Evolutionary conservation across 2,888 invertebrate genomes (phyloP), one percentile per base, ranked within the genome.

Genomic region (Deroplatys truncata): DNA sequence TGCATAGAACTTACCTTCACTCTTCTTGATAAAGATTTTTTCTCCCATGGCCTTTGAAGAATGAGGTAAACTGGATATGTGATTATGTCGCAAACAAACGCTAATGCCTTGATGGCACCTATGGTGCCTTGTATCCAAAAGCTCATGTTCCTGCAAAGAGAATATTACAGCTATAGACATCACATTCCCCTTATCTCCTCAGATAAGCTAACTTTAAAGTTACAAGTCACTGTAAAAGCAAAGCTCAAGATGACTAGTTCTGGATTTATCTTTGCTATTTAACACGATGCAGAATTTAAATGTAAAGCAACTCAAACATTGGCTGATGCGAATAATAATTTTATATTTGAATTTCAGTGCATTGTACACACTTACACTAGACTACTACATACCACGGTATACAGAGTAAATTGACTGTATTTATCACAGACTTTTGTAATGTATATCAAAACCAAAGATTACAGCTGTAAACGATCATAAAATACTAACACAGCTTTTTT

Each of bases 51-150:
- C 92, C 96, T 95, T 94, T 98, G 98, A 91, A 97, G 94, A 91
- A 98, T 94, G 92, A 98, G 96, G 94, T 98, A 98, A 49, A 98
- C 96, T 90, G 99, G 98, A 94, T 98, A 97, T 90, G 98, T 98
- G 92, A 99, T 94, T 92, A 98, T 95, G 93, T 99, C 98, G 94
- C 97, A 98, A 91, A 98, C 95, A 93, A 98, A 96, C 92, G 97
- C 96, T 92, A 98, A 94, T 88, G 97, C 96, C 93, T 96, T 97
- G 92, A 98, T 95, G 92, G 97, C 96, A 92, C 95, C 96, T 92
- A 98, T 94, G 92, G 97, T 96, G 93, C 96, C 95, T 93, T 96
- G 94, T 91, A 95, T 94, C 93, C 95, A 95, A 91, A 95, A 93
- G 91, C 94, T 94, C 95, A 91, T 91, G 56, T 91, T 89, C 88